Evolutionary conservation across 2,797 vertebrate genomes (phyloP), one percentile per base, ranked within the genome.

Genomic region (Mallotus villosus): DNA sequence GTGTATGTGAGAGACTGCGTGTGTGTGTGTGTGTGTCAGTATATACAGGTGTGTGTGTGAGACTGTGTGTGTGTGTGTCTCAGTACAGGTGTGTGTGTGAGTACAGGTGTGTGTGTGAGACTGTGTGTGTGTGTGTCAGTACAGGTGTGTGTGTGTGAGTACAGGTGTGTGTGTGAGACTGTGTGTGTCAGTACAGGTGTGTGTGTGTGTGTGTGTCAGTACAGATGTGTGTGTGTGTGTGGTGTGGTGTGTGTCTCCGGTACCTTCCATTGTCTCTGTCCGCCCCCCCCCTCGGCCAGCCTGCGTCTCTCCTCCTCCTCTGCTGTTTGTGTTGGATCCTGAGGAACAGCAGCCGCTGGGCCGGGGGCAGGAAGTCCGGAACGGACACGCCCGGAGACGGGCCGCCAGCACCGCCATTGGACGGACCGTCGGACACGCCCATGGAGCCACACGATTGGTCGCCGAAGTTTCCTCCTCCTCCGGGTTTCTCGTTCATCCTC

Each of bases 311-410:
- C 96, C 84, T 97, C 96, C 32, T 97, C 96, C 79, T 98, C 74
- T 97, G 96, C 86, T 98, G 96, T 79, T 98, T 98, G 86, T 98
- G 97, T 76, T 98, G 97, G 86, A 99, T 98, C 73, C 97, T 92
- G 91, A 99, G 90, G 86, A 97, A 99, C 14, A 99, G 91, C 9
- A 96, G 96, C 0, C 96, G 91, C 82, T 98, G 97, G 0, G 97
- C 95, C 0, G 97, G 96, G 0, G 97, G 97, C 82, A 99, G 86
- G 88, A 98, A 98, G 82, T 98, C 96, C 0, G 97, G 95, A 49
- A 97, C 92, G 46, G 88, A 88, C 55, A 92, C 90, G 32, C 91
- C 90, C n/a, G 93, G 88, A 5, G 91, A 75, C 25, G 85, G 91
- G 79, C 72, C 82, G 67, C 86, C 77, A 0, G 92, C 75, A 0